phyloP scores from a whole-genome alignment of 2,113 vertebrate species.

The Actinemys pallida region DNA sequence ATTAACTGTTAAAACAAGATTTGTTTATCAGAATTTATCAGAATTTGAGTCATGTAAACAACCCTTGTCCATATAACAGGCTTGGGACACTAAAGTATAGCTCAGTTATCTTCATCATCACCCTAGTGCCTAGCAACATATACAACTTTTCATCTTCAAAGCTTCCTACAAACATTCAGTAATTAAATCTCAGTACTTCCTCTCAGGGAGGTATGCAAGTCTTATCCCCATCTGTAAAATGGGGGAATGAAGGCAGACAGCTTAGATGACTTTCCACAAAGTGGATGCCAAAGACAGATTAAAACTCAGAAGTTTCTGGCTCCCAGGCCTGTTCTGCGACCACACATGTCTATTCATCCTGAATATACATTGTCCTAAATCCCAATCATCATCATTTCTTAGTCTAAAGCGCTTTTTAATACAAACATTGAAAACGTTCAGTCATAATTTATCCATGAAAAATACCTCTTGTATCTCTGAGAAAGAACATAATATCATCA shows the following conservation, averaged over 20 bases:
- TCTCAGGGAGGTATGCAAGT: not conserved
- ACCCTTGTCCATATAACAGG: not conserved
- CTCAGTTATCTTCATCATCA: not conserved
- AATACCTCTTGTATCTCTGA: conserved; percentile 87
- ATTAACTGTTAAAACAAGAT: not conserved
- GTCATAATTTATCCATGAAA: not conserved
- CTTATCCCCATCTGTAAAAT: not conserved
- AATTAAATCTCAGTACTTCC: not conserved
- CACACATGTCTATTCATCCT: not conserved
- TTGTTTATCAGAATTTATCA: not conserved
- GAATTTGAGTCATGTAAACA: not conserved
- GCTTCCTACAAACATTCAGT: not conserved
- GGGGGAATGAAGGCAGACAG: not conserved
- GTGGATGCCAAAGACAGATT: not conserved
- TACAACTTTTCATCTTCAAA: not conserved
- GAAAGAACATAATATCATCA: conserved; percentile 83
- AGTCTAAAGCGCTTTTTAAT: not conserved
- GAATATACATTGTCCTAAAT: not conserved
- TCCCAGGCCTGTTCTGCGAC: not conserved
- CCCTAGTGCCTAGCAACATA: not conserved
- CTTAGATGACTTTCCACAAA: not conserved
- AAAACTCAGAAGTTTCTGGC: not conserved
- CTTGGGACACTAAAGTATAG: not conserved
- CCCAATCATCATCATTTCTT: not conserved
- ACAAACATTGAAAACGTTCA: not conserved